A percentile compares a stretch with the other conserved stretches of the same genome.
Conservation (phyloP, 2,797 vertebrate genomes). For the Argentina silus region DNA sequence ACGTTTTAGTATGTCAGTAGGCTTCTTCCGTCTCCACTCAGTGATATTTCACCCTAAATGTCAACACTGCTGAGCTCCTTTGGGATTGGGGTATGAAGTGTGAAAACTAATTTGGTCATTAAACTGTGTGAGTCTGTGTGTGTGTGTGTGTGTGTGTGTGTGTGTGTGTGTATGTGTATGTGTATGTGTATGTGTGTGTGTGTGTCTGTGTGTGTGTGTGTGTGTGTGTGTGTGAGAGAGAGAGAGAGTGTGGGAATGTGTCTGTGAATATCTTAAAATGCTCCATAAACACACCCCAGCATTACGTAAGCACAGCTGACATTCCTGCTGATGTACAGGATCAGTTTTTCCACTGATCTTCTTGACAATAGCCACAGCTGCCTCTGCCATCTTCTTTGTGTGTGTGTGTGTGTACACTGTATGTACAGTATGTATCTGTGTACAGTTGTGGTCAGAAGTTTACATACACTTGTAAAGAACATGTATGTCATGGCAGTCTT, state of each 20-base stretch:
- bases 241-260: constrained; percentile 5
- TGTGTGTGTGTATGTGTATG: constrained; percentile 5
- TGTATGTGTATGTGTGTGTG: constrained; percentile 12
- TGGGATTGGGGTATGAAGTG: not conserved
- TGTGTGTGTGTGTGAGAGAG: constrained; percentile 19
- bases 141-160: not conserved
- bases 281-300: constrained; percentile 56
- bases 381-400: constrained; percentile 3
- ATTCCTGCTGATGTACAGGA: constrained; percentile 62
- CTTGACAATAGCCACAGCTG: constrained; percentile 64
- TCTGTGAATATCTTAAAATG: constrained; percentile 70
- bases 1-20: not conserved
- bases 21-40: not conserved
- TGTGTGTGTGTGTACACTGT: constrained; percentile 5
- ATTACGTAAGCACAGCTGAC: constrained; percentile 69
- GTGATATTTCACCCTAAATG: not conserved
- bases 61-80: not conserved
- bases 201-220: constrained; percentile 20
- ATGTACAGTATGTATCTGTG: no score
- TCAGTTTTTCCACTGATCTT: constrained; percentile 74
- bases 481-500: no score
- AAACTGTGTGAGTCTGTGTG: no score
- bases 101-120: not conserved
- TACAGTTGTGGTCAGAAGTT: no score
- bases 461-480: no score